Conservation (phyloP, 2,797 vertebrate genomes). For the Anisognathus igniventris region DNA sequence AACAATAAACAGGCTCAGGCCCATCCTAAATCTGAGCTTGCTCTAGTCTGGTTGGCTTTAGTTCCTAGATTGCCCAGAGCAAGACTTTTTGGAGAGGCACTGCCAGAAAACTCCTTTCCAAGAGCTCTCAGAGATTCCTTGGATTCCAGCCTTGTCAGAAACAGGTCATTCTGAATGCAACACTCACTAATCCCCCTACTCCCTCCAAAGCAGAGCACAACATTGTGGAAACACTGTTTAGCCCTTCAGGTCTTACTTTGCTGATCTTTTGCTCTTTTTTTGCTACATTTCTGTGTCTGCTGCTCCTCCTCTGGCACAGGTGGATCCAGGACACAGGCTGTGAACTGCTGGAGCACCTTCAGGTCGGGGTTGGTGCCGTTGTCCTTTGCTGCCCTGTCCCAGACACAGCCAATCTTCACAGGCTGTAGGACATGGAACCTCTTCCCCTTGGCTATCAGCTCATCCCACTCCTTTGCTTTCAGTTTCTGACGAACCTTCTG, state of each 20-base stretch:
- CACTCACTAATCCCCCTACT: fast-evolving
- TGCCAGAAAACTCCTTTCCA: neutral
- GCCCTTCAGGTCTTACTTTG: conserved; percentile 79
- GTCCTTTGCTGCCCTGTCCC: conserved; percentile 66
- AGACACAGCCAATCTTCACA: conserved; percentile 85
- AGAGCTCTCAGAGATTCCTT: neutral
- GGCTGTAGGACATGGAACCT: conserved; percentile 87
- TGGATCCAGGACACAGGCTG: conserved; percentile 79
- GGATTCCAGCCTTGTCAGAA: neutral
- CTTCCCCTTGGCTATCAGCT: conserved; percentile 90
- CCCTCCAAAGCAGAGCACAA: neutral
- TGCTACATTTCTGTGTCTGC: conserved; percentile 74
- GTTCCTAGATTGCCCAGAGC: neutral
- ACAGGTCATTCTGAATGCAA: neutral
- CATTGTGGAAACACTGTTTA: fast-evolving
- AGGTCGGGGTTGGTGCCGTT: neutral
- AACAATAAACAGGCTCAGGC: neutral
- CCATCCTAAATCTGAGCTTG: neutral
- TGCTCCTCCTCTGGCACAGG: conserved; percentile 74
- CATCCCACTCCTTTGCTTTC: conserved; percentile 96
- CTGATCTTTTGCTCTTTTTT: conserved; percentile 76
- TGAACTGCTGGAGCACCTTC: conserved; percentile 79
- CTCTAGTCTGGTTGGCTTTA: neutral
- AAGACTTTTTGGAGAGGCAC: neutral
- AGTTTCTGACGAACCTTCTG: conserved; percentile 89